Evolutionary conservation across 2,113 vertebrate species (phyloP).

Genomic region (Ciconia maguari): DNA sequence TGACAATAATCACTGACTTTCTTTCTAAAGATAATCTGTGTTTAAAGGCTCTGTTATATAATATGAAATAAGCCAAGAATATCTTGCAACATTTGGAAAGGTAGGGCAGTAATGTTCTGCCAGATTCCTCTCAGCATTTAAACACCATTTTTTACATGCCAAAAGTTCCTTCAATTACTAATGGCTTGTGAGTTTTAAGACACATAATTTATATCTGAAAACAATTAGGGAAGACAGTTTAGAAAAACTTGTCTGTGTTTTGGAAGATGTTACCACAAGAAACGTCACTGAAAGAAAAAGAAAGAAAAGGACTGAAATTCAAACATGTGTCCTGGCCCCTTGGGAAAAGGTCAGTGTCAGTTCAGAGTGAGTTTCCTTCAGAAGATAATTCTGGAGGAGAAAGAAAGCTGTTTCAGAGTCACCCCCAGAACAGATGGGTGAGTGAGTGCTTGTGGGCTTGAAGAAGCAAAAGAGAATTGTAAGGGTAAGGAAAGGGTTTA

Average conservation of each 20-base stretch:
- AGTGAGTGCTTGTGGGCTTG: background rate
- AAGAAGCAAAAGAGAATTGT: background rate
- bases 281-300: background rate
- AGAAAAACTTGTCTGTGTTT: background rate
- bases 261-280: background rate
- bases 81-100: conserved; percentile 68
- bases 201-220: background rate
- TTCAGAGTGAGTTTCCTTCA: background rate
- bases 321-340: background rate
- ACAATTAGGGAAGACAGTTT: background rate
- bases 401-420: background rate
- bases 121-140: conserved; percentile 50
- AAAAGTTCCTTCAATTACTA: conserved; percentile 36
- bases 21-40: conserved; percentile 48
- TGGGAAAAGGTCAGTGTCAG: background rate
- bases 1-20: conserved; percentile 37
- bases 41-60: conserved; percentile 53
- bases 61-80: conserved; percentile 48
- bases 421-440: background rate
- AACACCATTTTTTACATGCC: conserved; percentile 44
- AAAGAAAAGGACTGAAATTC: background rate
- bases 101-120: conserved; percentile 55
- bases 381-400: background rate
- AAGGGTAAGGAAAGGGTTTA: background rate
- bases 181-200: conserved; percentile 11